Evolutionary conservation across 2,797 vertebrate species (phyloP).

Genomic region (Trachurus trachurus): DNA sequence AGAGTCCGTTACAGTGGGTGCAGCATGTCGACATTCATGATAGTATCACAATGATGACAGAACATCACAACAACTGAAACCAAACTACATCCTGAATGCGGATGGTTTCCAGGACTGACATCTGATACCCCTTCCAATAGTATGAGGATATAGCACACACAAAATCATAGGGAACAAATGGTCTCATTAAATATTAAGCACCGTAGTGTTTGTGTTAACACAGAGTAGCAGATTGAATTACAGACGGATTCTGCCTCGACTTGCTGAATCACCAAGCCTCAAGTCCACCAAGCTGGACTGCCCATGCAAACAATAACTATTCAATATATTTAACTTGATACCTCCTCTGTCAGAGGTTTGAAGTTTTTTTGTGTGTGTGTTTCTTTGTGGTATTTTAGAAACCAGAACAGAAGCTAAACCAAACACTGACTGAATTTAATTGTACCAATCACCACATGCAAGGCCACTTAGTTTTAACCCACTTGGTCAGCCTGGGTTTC

Average conservation of each 20-base stretch:
- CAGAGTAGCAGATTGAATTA: constrained; percentile 48
- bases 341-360: neutral
- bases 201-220: constrained; percentile 28
- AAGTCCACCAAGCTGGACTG: neutral
- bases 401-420: constrained; percentile 12
- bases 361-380: neutral
- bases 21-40: neutral
- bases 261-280: constrained; percentile 22
- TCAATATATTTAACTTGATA: constrained; percentile 24
- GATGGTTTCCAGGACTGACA: constrained; percentile 49
- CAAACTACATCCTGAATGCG: constrained; percentile 43
- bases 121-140: constrained; percentile 50
- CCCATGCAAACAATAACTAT: constrained; percentile 25
- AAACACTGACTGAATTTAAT: constrained; percentile 34
- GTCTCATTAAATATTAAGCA: constrained; percentile 78
- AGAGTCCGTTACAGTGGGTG: neutral
- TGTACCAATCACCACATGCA: constrained; percentile 6
- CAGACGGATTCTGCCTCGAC: constrained; percentile 39
- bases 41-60: constrained; percentile 15
- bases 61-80: constrained; percentile 36
- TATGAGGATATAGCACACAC: constrained; percentile 57
- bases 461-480: constrained; percentile 13
- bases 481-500: constrained; percentile 17
- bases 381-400: neutral
- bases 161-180: constrained; percentile 69